Conservation (phyloP, 2,113 vertebrate genomes). For the Psittacus erithacus region DNA sequence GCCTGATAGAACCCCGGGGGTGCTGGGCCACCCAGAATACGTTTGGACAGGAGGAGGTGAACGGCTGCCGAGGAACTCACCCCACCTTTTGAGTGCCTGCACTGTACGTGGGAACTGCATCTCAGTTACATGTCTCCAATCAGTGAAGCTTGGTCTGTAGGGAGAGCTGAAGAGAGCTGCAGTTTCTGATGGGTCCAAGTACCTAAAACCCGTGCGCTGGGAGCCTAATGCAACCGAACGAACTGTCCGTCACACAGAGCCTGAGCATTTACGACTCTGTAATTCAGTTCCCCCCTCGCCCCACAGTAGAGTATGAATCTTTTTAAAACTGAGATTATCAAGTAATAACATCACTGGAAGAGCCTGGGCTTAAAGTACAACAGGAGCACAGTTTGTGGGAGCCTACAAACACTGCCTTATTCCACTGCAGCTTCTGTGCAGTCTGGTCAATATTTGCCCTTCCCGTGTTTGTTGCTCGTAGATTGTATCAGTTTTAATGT, state of each 20-base stretch:
- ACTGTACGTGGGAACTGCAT: accelerated
- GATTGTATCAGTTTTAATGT: not conserved
- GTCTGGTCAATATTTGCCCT: not conserved
- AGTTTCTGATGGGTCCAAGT: not conserved
- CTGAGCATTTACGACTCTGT: accelerated
- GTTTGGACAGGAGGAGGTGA: not conserved
- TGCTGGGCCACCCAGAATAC: not conserved
- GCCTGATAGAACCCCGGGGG: not conserved
- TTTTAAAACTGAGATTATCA: not conserved
- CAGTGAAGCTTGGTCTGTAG: not conserved
- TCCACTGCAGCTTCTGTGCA: not conserved
- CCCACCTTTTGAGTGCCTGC: accelerated
- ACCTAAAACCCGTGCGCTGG: not conserved
- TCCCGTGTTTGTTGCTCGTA: not conserved
- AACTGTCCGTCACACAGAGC: not conserved
- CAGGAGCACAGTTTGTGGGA: not conserved
- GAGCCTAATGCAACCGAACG: not conserved
- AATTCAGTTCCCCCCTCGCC: not conserved
- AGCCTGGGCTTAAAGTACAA: not conserved
- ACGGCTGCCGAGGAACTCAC: not conserved
- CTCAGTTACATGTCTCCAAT: not conserved
- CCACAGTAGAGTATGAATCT: not conserved
- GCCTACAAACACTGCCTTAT: not conserved
- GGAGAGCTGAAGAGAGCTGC: not conserved
- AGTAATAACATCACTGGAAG: not conserved